Conservation (phyloP, 2,797 vertebrate genomes). For the Rhabdomys pumilio region DNA sequence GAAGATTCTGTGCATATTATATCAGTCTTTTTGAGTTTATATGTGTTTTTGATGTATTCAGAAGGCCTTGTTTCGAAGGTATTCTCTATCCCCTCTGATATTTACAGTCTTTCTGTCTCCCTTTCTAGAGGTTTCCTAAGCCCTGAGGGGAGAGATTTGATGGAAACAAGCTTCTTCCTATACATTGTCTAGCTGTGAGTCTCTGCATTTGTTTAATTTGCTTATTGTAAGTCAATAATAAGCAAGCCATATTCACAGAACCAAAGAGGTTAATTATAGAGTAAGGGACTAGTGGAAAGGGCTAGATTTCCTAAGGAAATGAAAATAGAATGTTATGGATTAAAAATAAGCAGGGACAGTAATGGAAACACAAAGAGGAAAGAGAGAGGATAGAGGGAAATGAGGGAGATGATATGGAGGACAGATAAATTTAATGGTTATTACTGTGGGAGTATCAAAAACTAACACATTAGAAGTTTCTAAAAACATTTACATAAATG, state of each 20-base stretch:
- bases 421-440: neutral
- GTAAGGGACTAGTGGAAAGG: neutral
- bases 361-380: neutral
- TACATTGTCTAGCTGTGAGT: neutral
- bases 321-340: neutral
- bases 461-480: neutral
- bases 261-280: neutral
- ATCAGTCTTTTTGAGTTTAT: neutral
- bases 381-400: neutral
- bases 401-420: neutral
- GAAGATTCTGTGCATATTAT: neutral
- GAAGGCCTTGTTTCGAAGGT: neutral
- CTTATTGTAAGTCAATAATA: neutral
- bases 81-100: neutral
- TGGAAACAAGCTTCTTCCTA: neutral
- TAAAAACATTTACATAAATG: neutral
- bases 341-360: neutral
- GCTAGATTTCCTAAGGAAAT: neutral
- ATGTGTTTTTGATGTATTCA: neutral
- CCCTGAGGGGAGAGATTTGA: neutral
- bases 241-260: no score
- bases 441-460: neutral
- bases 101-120: neutral
- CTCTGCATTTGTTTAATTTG: neutral
- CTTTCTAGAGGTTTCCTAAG: neutral